Base-by-base conservation (phyloP, 2,797 vertebrate species). In the Antennarius maculatus region DNA sequence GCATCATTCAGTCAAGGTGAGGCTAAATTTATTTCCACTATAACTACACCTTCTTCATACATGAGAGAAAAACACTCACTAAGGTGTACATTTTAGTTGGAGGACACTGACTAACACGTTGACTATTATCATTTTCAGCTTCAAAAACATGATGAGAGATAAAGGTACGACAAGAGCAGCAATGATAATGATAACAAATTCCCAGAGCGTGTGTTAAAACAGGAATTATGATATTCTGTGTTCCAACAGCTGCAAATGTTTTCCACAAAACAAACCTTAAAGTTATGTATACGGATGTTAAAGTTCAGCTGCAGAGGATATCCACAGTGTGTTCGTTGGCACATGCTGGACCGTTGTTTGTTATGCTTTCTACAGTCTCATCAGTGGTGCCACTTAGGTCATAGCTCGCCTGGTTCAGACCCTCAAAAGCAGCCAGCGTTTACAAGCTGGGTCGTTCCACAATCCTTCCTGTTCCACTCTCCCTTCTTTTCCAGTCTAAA, bases 401-500 rank as follows among this genome's bases (percentile, higher is more conserved):
- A 90, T 48, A 77, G 67, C 69, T 73, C 46, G 77, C 70, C 71
- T 46, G 53, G 59, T 58, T 69, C 48, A 49, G 73, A 58, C 74
- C 72, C 68, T 79, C 66, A 58, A 74, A 66, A 73, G 74, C 57
- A 14, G 66, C 64, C 70, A 62, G 42, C 54, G 54, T 91, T 91
- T 86, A 85, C 71, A 79, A 34, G 51, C 75, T 66, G 51, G 27
- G 81, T 77, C 76, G 79, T 86, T 80, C 79, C 86, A 79, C 71
- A 73, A 73, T 78, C 79, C 82, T 93, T 93, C 92, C 90, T 89
- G 89, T 92, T 92, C 79, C 84, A 86, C 72, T 77, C 61, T 74
- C 37, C 79, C 75, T 81, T 88, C 88, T 90, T 91, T 92, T 92
- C 90, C 90, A 91, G 82, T 65, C 55, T 28, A 23, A 68, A 65